Conservation (phyloP, 2,888 invertebrate species). For the Marronus borbonicus region DNA sequence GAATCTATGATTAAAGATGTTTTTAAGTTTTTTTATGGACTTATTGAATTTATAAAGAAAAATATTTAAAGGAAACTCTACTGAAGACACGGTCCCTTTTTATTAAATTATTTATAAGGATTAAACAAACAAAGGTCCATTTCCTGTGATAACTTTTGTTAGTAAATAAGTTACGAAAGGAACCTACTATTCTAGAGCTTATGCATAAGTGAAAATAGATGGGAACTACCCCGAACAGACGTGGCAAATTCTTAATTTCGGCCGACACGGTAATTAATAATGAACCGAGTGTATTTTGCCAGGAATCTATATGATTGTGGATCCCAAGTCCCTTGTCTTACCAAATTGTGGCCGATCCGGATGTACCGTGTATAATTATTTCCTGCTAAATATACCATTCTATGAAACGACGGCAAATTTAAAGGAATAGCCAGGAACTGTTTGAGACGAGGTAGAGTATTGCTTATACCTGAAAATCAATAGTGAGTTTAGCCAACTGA, state of each 20-base stretch:
- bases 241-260: conserved; percentile 24
- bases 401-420: conserved; percentile 16
- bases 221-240: background rate
- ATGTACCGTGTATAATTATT: conserved; percentile 29
- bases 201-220: conserved; percentile 7
- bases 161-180: conserved; percentile 5
- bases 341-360: conserved; percentile 10
- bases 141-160: background rate
- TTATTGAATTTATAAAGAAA: too few species aligned
- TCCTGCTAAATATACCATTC: conserved; percentile 35
- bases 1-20: conserved; percentile 28
- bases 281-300: conserved; percentile 26
- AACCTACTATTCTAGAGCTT: background rate
- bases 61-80: too few species aligned
- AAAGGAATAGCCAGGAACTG: conserved; percentile 17
- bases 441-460: conserved; percentile 28
- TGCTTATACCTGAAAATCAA: conserved; percentile 34
- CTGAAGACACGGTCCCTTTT: background rate
- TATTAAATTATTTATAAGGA: background rate
- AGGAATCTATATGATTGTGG: conserved; percentile 31
- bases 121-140: background rate
- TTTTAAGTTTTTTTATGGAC: conserved; percentile 10
- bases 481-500: conserved; percentile 37
- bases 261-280: conserved; percentile 27
- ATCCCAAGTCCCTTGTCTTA: conserved; percentile 13